A percentile compares a stretch with the other conserved stretches of the same genome.
Conservation (phyloP, 2,888 invertebrate genomes). For the Drosophila peninsularis region DNA sequence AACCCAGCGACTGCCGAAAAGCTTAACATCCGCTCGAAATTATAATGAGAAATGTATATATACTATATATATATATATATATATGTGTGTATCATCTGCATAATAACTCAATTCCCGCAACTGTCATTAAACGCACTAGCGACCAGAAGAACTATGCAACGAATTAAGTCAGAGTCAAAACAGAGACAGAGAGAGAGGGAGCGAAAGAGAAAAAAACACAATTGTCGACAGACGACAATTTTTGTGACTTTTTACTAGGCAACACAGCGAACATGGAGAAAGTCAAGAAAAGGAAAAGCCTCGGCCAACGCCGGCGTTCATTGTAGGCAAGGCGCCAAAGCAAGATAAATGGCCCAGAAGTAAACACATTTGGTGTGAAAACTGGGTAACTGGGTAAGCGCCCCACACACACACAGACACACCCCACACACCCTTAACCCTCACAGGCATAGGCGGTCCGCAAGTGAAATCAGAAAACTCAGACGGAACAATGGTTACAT, state of each 20-base stretch:
- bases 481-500: constrained; percentile 56
- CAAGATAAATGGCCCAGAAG: constrained; percentile 77
- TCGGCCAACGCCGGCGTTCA: constrained; percentile 33
- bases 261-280: constrained; percentile 3
- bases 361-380: constrained; percentile 74
- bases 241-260: constrained; percentile 45
- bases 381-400: constrained; percentile 41
- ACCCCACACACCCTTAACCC: neutral
- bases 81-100: neutral
- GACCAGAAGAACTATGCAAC: constrained; percentile 48
- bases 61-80: neutral
- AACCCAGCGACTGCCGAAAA: no score
- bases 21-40: neutral
- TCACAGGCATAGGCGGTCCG: neutral
- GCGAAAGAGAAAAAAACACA: neutral
- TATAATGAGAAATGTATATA: constrained; percentile 14
- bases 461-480: constrained; percentile 50
- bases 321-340: constrained; percentile 74
- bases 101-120: constrained; percentile 18
- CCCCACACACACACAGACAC: neutral
- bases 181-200: neutral
- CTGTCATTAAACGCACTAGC: constrained; percentile 38
- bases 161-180: constrained; percentile 21
- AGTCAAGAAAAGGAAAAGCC: constrained; percentile 27
- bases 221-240: constrained; percentile 24